Evolutionary conservation across 2,888 invertebrate genomes (phyloP).

Genomic region (Euphydryas editha): DNA sequence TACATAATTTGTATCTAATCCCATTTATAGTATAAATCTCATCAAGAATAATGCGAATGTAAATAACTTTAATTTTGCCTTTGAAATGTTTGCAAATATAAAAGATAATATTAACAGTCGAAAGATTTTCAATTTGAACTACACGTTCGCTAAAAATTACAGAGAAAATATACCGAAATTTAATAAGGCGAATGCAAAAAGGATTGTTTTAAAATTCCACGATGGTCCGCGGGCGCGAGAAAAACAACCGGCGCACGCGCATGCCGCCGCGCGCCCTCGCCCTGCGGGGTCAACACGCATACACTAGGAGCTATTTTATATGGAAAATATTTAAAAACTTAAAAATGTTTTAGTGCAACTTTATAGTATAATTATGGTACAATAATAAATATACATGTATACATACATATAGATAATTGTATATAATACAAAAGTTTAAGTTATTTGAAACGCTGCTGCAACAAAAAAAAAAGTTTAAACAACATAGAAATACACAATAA

Average conservation of each 20-base stretch:
- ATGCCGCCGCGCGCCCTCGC: conserved; percentile 20
- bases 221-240: conserved; percentile 30
- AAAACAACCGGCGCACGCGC: conserved; percentile 39
- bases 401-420: too few relatives aligned
- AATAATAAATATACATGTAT: background rate
- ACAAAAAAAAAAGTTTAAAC: too few relatives aligned
- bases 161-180: background rate
- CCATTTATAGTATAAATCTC: too few relatives aligned
- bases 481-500: too few relatives aligned
- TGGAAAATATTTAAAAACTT: too few relatives aligned
- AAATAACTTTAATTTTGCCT: background rate
- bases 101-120: background rate
- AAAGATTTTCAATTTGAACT: background rate
- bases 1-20: too few relatives aligned
- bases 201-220: conserved; percentile 32
- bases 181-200: conserved; percentile 41
- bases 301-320: conserved; percentile 19
- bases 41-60: background rate
- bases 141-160: background rate
- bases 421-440: too few relatives aligned
- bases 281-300: conserved; percentile 41
- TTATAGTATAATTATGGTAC: too few relatives aligned
- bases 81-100: background rate
- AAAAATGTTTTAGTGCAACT: too few relatives aligned
- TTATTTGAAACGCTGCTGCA: too few relatives aligned